Evolutionary conservation across 2,888 invertebrate species (phyloP), one percentile per base, ranked within the genome.

Genomic region (Cremastinae sp.): DNA sequence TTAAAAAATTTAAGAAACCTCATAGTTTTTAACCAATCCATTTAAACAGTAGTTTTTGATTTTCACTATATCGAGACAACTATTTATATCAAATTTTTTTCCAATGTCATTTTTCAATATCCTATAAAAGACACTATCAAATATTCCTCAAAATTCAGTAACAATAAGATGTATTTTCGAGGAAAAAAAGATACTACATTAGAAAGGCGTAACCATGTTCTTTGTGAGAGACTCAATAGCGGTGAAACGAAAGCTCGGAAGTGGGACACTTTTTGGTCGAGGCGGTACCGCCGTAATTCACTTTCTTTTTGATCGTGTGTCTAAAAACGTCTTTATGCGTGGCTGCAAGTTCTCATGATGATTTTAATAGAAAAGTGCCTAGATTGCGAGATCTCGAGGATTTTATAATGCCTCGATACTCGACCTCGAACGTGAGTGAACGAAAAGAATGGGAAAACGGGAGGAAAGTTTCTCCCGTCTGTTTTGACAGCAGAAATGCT

Each of bases 261-360:
- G 59, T 59, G 28, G 59, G 28, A 59, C 59, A 28, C 2, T 45
- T 59, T 59, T 59, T 59, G 45, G 45, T 59, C 45, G 45, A 45
- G 12, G 28, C 58, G 18, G 41, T 58, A 20, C 22, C 20, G 20
- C 36, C 20, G 18, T 9, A 20, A 62, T 62, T 62, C 20, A 62
- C 62, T 62, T 62, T 62, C 49, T 62, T 49, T 18, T 62, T 4
- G 8, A 22, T 62, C 18, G 18, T 38, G 7, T 36, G 34, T 41
- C 2, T n/a, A 45, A 61, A 61, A 47, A 20, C 34, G 34, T 61
- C 34, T 3, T 41, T 12, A 41, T 41, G 8, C 41, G 12, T 9
- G 12, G 5, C 34, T 34, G 28, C 12, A 49, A 12, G 4, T 62
- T 18, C 10, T 18, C 34, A 22, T 62, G 22, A 62, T 9, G 49